Evolutionary conservation across 2,113 vertebrate species (phyloP).

Genomic region (Cavia aperea): DNA sequence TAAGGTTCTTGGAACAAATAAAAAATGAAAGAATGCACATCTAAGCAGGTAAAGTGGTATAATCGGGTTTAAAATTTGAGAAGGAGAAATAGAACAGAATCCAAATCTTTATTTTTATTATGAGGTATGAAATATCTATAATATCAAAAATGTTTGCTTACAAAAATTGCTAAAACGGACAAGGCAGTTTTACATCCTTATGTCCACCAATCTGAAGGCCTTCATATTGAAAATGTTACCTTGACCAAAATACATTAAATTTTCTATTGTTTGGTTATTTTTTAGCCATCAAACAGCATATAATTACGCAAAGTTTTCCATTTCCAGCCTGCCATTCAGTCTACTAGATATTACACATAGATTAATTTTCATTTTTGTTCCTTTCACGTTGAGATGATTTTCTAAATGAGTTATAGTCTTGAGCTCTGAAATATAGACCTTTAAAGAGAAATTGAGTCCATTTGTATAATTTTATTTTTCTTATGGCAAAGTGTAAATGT

Average conservation of each 20-base stretch:
- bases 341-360: not conserved
- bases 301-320: not conserved
- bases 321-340: not conserved
- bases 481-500: not conserved
- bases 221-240: not conserved
- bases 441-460: not conserved
- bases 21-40: not conserved
- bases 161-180: not conserved
- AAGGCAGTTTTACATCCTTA: not conserved
- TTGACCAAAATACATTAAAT: not conserved
- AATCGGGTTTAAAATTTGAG: not conserved
- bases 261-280: not conserved
- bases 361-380: not conserved
- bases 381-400: not conserved
- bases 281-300: not conserved
- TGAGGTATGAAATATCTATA: not conserved
- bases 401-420: not conserved
- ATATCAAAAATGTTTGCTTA: not conserved
- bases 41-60: not conserved
- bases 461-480: not conserved
- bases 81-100: not conserved
- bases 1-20: not conserved
- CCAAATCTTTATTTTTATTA: not conserved
- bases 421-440: not conserved
- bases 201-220: not conserved